Evolutionary conservation across 2,113 vertebrate genomes (phyloP).

Genomic region (Chascanopsetta lugubris): DNA sequence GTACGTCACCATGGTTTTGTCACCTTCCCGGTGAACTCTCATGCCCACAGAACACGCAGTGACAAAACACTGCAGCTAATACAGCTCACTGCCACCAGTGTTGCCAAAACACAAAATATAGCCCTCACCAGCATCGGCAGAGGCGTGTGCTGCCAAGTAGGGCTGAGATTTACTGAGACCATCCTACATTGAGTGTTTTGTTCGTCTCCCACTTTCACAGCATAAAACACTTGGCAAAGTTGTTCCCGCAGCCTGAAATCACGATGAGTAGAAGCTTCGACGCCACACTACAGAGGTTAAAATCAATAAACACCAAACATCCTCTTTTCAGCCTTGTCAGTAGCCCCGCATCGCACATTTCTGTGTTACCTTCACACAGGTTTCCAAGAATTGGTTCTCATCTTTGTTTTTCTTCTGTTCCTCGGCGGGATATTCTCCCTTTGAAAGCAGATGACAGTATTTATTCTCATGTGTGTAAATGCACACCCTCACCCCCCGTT

Average conservation of each 20-base stretch:
- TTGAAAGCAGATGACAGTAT: conserved; percentile 66
- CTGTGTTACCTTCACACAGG: conserved; percentile 35
- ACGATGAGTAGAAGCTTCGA: conserved; percentile 6
- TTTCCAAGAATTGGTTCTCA: conserved; percentile 52
- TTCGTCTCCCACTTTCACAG: neutral
- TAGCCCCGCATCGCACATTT: conserved; percentile 42
- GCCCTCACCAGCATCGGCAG: neutral
- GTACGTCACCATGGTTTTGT: neutral
- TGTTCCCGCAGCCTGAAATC: conserved; percentile 6
- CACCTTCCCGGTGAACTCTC: neutral
- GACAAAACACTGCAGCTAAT: neutral
- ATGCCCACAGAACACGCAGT: neutral
- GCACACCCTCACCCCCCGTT: too few species aligned
- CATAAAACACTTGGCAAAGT: neutral
- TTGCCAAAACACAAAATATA: conserved; percentile 4
- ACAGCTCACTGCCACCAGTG: neutral
- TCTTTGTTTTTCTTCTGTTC: conserved; percentile 70
- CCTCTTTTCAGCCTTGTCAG: conserved; percentile 11
- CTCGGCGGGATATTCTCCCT: conserved; percentile 66
- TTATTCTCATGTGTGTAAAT: conserved; percentile 60
- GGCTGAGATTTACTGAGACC: neutral
- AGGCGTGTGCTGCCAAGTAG: neutral
- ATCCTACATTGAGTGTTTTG: neutral
- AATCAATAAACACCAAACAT: conserved; percentile 10
- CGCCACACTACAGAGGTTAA: neutral